These are phyloP conservation scores for Calliphora vicina DNA, from an alignment of 1,140 invertebrate genomes.

Conservation along the genomic window DNA sequence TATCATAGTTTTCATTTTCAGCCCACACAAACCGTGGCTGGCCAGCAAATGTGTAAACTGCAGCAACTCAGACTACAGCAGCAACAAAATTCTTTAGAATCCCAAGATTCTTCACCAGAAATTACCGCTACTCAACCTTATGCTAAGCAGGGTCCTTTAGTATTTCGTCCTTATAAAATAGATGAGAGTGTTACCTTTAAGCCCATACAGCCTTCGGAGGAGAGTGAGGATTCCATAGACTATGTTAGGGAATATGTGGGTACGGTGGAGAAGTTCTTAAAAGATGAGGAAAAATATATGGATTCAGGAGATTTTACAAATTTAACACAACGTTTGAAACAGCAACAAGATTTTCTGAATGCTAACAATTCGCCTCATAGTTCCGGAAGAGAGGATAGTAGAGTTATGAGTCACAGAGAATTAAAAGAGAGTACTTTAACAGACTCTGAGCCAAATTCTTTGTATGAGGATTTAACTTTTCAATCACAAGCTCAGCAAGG, in stretches of 20 bases:
- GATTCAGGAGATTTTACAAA: constrained; percentile 9
- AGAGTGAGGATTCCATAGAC: constrained; percentile 21
- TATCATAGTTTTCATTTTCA: constrained; percentile 76
- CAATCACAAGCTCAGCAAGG: no score
- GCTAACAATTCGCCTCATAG: neutral
- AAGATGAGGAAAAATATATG: neutral
- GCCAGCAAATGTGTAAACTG: constrained; percentile 45
- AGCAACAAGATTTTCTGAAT: constrained; percentile 16
- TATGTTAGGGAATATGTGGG: neutral
- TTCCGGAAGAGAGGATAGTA: neutral
- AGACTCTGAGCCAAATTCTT: neutral
- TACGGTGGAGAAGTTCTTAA: neutral
- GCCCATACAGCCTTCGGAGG: constrained; percentile 50
- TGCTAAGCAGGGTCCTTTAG: constrained; percentile 41
- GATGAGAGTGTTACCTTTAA: constrained; percentile 57
- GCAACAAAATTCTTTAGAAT: constrained; percentile 15
- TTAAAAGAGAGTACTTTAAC: neutral
- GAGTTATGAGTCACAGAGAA: neutral
- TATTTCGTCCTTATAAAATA: constrained; percentile 48
- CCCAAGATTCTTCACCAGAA: neutral
- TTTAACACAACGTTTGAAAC: constrained; percentile 35
- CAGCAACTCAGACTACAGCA: constrained; percentile 48
- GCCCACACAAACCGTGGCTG: constrained; percentile 64
- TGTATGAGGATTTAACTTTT: neutral
- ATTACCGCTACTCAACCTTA: neutral